Evolutionary conservation across 2,888 invertebrate genomes (phyloP), one percentile per base, ranked within the genome.

Genomic region (Dexiosoma caninum): DNA sequence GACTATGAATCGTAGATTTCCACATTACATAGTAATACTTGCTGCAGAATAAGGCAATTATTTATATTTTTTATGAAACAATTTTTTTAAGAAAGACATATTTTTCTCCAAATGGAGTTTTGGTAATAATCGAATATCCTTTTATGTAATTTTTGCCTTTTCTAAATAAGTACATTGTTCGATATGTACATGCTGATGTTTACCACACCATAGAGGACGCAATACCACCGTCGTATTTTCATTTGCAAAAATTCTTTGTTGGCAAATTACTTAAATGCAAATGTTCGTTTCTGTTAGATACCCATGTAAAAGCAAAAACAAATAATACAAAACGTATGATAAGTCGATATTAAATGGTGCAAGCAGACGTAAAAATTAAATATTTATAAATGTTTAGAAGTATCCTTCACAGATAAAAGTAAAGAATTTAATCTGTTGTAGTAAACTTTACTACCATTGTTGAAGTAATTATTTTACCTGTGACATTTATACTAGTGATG

Each of bases 281-380:
- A 46, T 37, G n/a, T 42, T 14, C 51, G 27, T 19, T n/a, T 46
- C 37, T 7, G n/a, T 7, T 32, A 51, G 8, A 23, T 53, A 6
- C 6, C n/a, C 27, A 5, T 6, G 27, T 27, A 27, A 46, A 16
- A 62, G 14, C 5, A 49, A 51, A 59, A 53, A 66, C 59, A 66
- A 49, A 72, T 49, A 55, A 57, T 55, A 44, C 60, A 8, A 37
- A 35, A 19, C 12, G 37, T 27, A 53, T 74, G n/a, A n/a, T 74
- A 64, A 79, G 44, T 53, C 35, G 62, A 51, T 70, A 75, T 53
- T 70, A 64, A 75, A 75, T 79, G 69, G 59, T 70, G 64, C 75
- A 79, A 42, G 32, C 59, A 64, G 32, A 46, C 37, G 14, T 37
- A 67, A 30, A 6, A 5, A 23, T 79, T 57, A 64, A 79, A 64